A percentile compares a stretch with the other conserved stretches of the same genome.
phyloP scores from a whole-genome alignment of 2,888 invertebrate genomes.

The Hecatera dysodea region DNA sequence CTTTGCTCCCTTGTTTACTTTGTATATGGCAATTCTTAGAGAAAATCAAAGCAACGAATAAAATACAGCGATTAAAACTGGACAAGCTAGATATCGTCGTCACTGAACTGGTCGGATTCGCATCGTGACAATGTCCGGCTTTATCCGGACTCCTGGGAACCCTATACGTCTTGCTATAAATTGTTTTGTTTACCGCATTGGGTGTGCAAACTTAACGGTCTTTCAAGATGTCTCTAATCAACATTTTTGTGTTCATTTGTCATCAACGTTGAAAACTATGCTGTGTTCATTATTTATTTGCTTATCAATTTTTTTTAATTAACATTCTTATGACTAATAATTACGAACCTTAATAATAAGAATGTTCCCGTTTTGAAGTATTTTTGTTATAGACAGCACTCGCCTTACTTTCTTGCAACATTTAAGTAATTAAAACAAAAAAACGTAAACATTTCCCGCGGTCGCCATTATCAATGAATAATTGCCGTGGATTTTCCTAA shows the following conservation, averaged over 20 bases:
- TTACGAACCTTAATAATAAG: not conserved
- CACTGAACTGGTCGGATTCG: no score
- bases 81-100: no score
- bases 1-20: no score
- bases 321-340: not conserved
- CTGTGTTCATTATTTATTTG: not conserved
- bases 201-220: slow-evolving; percentile 20
- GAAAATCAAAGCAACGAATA: no score
- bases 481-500: slow-evolving; percentile 8
- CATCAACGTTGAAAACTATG: not conserved
- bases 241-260: slow-evolving; percentile 8
- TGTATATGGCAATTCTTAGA: no score
- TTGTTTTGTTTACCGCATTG: slow-evolving; percentile 30
- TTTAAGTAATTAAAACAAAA: slow-evolving; percentile 24
- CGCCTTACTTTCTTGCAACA: not conserved
- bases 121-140: not conserved
- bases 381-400: not conserved
- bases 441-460: slow-evolving; percentile 16
- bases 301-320: slow-evolving; percentile 14
- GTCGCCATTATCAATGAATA: slow-evolving; percentile 15
- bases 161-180: slow-evolving; percentile 25
- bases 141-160: not conserved
- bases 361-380: not conserved
- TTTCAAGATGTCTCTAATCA: slow-evolving; percentile 27
- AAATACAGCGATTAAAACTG: no score